Evolutionary conservation across 2,888 invertebrate species (phyloP).

Genomic region (Colostygia pectinataria): DNA sequence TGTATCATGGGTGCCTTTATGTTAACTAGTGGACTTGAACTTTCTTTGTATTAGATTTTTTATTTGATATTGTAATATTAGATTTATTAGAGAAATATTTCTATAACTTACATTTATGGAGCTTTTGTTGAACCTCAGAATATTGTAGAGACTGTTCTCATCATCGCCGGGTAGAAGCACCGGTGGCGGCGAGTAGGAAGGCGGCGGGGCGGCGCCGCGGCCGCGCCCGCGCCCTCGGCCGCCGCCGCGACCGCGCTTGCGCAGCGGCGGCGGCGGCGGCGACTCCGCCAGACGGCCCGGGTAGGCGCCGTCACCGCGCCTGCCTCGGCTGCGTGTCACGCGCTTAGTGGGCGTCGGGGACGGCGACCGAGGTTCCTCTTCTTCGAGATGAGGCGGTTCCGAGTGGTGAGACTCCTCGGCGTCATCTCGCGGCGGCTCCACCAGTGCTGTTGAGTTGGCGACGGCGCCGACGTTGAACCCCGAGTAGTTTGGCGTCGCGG

Average conservation of each 20-base stretch:
- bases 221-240: constrained; percentile 68
- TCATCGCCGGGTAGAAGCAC: constrained; percentile 85
- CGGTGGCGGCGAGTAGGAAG: constrained; percentile 76
- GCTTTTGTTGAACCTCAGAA: constrained; percentile 91
- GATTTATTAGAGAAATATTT: too few species aligned
- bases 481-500: constrained; percentile 74
- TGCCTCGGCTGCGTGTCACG: constrained; percentile 85
- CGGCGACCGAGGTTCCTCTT: constrained; percentile 77
- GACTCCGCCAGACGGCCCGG: constrained; percentile 77
- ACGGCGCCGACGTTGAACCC: constrained; percentile 63
- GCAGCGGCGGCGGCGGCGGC: constrained; percentile 71
- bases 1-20: too few species aligned
- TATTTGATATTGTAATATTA: too few species aligned
- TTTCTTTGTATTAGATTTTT: too few species aligned
- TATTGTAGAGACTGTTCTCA: constrained; percentile 92
- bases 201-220: constrained; percentile 73
- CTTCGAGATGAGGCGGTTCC: constrained; percentile 46
- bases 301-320: constrained; percentile 78
- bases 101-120: constrained; percentile 86
- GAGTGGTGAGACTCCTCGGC: constrained; percentile 56
- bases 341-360: constrained; percentile 83
- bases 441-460: constrained; percentile 58
- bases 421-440: constrained; percentile 63
- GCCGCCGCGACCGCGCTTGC: constrained; percentile 63
- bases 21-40: too few species aligned